A percentile compares a stretch with the other conserved stretches of the same genome.
Evolutionary conservation across 2,888 invertebrate species (phyloP).

Genomic region (Rotaria macrura): DNA sequence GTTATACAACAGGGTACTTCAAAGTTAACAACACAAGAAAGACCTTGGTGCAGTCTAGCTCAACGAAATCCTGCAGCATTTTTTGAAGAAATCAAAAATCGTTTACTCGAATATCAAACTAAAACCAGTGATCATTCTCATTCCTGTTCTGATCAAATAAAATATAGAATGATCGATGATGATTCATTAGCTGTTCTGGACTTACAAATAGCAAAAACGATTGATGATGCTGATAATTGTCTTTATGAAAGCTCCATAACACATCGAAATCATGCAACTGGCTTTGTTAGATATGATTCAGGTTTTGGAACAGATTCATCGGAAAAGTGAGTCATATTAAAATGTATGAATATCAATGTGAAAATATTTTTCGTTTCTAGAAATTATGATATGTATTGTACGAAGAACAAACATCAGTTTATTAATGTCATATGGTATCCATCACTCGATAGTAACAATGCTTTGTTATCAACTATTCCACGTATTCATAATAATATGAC

Average conservation of each 20-base stretch:
- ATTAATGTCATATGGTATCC: conserved; percentile 9
- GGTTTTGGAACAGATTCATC: background rate
- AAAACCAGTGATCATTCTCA: background rate
- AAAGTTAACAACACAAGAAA: background rate
- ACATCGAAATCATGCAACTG: no score
- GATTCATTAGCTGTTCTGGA: background rate
- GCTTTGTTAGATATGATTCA: background rate
- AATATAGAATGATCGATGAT: background rate
- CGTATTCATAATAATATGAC: background rate
- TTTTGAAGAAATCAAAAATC: background rate
- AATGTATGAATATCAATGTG: no score
- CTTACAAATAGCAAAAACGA: background rate
- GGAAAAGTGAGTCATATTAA: background rate
- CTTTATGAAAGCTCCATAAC: background rate
- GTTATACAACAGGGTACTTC: background rate
- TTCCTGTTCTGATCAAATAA: no score
- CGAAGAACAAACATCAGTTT: background rate
- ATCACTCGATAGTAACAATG: background rate
- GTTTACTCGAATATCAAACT: background rate
- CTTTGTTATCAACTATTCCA: background rate
- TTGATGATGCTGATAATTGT: conserved; percentile 2
- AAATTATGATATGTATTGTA: background rate
- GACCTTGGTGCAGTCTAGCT: background rate
- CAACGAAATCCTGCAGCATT: background rate
- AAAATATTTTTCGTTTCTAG: background rate